Evolutionary conservation across 2,888 invertebrate genomes (phyloP).

Genomic region (Tortrix viridana): DNA sequence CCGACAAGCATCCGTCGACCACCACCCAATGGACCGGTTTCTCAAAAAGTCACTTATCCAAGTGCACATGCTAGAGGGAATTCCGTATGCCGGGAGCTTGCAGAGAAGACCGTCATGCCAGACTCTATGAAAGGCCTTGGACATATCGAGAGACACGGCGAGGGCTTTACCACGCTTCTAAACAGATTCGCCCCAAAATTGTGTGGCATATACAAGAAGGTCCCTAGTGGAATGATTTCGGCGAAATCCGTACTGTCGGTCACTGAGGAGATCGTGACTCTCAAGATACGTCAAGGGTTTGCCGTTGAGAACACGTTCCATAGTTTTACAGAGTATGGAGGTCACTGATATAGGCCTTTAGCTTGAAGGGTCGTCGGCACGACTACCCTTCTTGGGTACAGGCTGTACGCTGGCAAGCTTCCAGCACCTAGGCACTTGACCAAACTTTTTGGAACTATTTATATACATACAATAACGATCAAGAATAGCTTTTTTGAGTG

Average conservation of each 20-base stretch:
- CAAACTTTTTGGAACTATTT: too few relatives aligned
- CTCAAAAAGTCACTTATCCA: background rate
- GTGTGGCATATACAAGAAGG: too few relatives aligned
- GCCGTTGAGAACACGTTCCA: slow-evolving; percentile 37
- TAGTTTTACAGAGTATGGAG: slow-evolving; percentile 33
- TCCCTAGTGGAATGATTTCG: slow-evolving; percentile 32
- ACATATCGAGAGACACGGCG: background rate
- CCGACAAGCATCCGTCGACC: background rate
- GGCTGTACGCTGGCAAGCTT: slow-evolving; percentile 21
- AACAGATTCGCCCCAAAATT: too few relatives aligned
- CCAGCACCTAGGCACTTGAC: slow-evolving; percentile 28
- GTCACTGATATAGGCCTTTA: slow-evolving; percentile 38
- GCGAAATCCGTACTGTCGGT: slow-evolving; percentile 38
- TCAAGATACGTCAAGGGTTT: slow-evolving; percentile 35
- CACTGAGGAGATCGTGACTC: slow-evolving; percentile 31
- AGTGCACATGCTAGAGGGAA: background rate
- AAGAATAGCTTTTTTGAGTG: too few relatives aligned
- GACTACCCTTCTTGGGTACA: slow-evolving; percentile 31
- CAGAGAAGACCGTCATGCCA: background rate
- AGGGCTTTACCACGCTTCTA: too few relatives aligned
- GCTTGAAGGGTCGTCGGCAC: slow-evolving; percentile 27
- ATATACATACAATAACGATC: too few relatives aligned
- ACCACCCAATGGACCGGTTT: background rate
- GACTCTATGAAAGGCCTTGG: background rate
- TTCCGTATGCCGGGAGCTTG: background rate